These are phyloP conservation scores for Rhamphomyia laevipes DNA, from an alignment of 2,888 invertebrate genomes.

Conservation along the genomic window DNA sequence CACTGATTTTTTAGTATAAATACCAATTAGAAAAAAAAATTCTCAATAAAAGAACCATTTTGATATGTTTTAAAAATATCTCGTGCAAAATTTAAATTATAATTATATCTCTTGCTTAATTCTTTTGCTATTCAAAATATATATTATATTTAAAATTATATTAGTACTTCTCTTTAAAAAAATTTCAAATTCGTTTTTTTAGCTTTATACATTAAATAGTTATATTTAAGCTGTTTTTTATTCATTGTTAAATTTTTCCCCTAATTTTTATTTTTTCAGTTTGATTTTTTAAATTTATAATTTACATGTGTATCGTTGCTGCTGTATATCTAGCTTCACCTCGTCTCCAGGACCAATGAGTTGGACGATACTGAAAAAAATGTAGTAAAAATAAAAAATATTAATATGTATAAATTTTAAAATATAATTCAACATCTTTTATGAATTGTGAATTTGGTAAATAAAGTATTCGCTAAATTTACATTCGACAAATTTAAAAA, in stretches of 20 bases:
- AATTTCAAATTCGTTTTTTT: not conserved
- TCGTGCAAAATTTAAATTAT: not conserved
- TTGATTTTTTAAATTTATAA: constrained; percentile 1
- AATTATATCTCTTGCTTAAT: not conserved
- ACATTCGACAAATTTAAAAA: too few relatives aligned
- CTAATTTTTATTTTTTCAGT: not conserved
- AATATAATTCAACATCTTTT: too few relatives aligned
- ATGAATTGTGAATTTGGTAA: too few relatives aligned
- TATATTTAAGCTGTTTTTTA: not conserved
- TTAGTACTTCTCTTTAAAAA: not conserved
- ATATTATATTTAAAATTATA: too few relatives aligned
- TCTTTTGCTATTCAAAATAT: too few relatives aligned
- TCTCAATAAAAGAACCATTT: too few relatives aligned
- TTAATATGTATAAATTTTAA: constrained; percentile 1
- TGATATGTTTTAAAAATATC: not conserved
- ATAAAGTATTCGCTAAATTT: too few relatives aligned
- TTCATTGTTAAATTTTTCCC: not conserved
- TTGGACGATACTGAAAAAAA: constrained; percentile 75
- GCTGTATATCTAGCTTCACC: constrained; percentile 90
- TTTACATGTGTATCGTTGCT: constrained; percentile 87
- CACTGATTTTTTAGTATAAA: too few relatives aligned
- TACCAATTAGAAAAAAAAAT: too few relatives aligned
- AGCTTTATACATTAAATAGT: not conserved
- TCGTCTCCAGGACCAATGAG: constrained; percentile 83
- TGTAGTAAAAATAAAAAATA: constrained; percentile 12